Base-by-base conservation (phyloP, 2,888 invertebrate genomes). In the Drosophila nr. perissopoda region DNA sequence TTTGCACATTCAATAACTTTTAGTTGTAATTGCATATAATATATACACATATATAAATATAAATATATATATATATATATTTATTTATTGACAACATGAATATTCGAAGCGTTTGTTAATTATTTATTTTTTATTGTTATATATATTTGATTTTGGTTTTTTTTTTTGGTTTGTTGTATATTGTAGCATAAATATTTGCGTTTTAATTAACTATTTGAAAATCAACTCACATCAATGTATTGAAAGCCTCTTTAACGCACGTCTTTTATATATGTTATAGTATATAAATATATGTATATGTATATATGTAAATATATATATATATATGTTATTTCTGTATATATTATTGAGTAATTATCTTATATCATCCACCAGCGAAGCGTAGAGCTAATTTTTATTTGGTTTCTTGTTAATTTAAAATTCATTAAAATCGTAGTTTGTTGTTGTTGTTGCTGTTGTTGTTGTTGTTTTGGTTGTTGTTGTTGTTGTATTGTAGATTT, bases 171-270 rank as follows among this genome's bases (percentile, higher is more conserved):
- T 40, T 59, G 34, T 59, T 69, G 66, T 79, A 73, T 73, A 66
- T 53, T 69, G 68, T 68, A 76, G 58, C 74, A 72, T 78, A 60
- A 70, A 65, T 76, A 71, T 72, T 70, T 63, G 65, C 40, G 45
- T 38, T 66, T 74, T 62, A 69, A 62, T 73, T 71, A 76, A 73
- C 69, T 70, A 58, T 69, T 80, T 74, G 76, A 64, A 59, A 72
- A 61, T 81, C 72, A 73, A 75, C 70, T 84, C 76, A 83, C 82
- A 76, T 84, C 73, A 67, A 78, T 69, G 56, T 74, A 58, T 53
- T 87, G 86, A 85, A 88, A 88, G 86, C 86, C 86, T 87, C 84
- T 84, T 83, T 83, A 74, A 76, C 68, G 71, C 73, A 54, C 68
- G 76, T 80, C 70, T 84, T 82, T 83, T 57, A 25, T 66, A 45